A percentile compares a stretch with the other conserved stretches of the same genome.
These are phyloP conservation scores for Saccostrea echinata DNA, from an alignment of 1,140 invertebrate genomes.

Conservation along the genomic window DNA sequence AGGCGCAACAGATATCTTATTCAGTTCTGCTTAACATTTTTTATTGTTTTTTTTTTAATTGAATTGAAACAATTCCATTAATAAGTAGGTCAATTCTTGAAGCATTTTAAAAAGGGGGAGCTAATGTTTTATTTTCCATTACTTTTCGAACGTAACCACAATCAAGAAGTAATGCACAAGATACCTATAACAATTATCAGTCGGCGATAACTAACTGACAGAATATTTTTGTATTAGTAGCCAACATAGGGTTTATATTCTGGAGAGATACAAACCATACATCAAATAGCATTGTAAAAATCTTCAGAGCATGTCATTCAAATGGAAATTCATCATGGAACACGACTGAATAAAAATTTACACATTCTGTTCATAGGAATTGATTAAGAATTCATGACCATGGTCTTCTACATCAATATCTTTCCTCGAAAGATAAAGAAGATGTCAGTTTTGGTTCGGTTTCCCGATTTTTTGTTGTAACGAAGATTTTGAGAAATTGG, in stretches of 20 bases:
- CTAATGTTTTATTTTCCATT: no score
- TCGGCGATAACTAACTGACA: neutral
- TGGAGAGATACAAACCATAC: neutral
- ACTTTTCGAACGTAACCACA: no score
- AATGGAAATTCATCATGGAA: constrained; percentile 23
- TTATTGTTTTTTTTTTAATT: no score
- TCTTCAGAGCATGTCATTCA: constrained; percentile 10
- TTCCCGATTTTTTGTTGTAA: neutral
- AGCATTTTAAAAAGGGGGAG: no score
- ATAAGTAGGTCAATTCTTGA: no score
- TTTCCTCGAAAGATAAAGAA: constrained; percentile 2
- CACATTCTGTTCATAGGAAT: neutral
- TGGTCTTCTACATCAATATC: neutral
- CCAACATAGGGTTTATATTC: neutral
- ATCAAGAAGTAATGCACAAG: neutral
- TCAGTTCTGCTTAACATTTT: no score
- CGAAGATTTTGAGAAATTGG: constrained; percentile 28
- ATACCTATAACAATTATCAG: neutral
- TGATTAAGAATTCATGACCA: constrained; percentile 35
- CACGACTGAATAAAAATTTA: constrained; percentile 9
- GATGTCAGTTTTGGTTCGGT: constrained; percentile 8
- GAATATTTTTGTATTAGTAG: neutral
- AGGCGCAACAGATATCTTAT: no score
- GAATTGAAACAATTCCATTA: no score
- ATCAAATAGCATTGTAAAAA: neutral